These are phyloP conservation scores for Dromaius novaehollandiae DNA, from an alignment of 2,113 vertebrate genomes.

Conservation along the genomic window DNA sequence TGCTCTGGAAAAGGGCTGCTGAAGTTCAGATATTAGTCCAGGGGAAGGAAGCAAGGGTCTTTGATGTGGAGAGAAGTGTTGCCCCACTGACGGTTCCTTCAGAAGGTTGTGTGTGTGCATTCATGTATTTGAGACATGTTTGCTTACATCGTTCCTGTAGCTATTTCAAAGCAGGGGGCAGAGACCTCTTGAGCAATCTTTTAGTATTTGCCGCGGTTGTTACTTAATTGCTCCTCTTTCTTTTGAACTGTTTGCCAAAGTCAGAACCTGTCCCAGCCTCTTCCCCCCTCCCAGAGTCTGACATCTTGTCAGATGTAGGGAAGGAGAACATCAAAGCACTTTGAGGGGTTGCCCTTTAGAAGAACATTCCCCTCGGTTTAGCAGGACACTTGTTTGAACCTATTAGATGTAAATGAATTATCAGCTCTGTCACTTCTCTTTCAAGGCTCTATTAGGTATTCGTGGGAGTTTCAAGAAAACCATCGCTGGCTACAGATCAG, in stretches of 20 bases:
- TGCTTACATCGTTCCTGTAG: neutral
- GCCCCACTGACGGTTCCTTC: neutral
- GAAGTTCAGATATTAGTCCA: neutral
- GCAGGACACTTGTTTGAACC: conserved; percentile 22
- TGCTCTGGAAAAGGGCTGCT: neutral
- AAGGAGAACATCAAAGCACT: conserved; percentile 42
- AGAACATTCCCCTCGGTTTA: conserved; percentile 15
- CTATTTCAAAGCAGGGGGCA: neutral
- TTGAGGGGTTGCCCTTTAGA: neutral
- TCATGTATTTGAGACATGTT: neutral
- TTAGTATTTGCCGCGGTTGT: neutral
- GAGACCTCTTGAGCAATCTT: conserved; percentile 36
- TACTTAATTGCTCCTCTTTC: neutral
- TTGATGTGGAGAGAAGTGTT: neutral
- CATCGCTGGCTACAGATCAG: neutral
- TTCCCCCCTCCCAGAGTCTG: neutral
- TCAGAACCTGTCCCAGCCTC: conserved; percentile 49
- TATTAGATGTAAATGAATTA: neutral
- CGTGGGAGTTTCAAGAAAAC: neutral
- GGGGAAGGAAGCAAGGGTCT: neutral
- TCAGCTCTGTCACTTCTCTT: neutral
- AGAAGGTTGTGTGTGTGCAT: neutral
- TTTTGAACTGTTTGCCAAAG: conserved; percentile 59
- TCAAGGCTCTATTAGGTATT: neutral
- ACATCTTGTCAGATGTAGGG: conserved; percentile 8